Percentiles rank a stretch among this genome's conserved stretches.
Conservation (phyloP, 1,140 invertebrate species). For the Megathymus violae region DNA sequence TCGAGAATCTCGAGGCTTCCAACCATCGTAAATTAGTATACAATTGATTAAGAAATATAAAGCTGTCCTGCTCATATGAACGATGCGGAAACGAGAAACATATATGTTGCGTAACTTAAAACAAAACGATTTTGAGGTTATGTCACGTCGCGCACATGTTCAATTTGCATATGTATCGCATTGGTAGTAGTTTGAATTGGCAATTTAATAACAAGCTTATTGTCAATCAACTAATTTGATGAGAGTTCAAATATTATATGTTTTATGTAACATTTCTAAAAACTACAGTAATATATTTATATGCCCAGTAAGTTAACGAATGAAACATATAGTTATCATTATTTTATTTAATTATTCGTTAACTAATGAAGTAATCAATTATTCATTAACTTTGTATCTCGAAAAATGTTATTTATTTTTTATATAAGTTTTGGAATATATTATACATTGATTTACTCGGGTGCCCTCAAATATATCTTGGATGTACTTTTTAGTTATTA, state of each 20-base stretch:
- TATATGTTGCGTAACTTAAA: neutral
- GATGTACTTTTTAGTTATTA: too few relatives aligned
- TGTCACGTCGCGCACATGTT: neutral
- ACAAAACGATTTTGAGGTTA: neutral
- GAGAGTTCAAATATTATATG: neutral
- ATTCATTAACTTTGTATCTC: too few relatives aligned
- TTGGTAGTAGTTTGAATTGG: neutral
- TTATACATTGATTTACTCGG: too few relatives aligned
- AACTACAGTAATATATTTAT: too few relatives aligned
- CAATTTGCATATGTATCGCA: neutral
- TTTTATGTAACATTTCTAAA: too few relatives aligned
- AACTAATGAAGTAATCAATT: too few relatives aligned
- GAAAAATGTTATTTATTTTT: too few relatives aligned
- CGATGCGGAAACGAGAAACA: neutral
- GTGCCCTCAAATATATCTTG: too few relatives aligned
- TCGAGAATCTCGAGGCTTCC: neutral
- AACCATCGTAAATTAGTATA: neutral
- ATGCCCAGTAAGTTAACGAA: too few relatives aligned
- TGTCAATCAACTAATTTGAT: neutral
- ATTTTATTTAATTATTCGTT: too few relatives aligned
- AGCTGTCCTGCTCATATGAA: neutral
- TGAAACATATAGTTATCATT: too few relatives aligned
- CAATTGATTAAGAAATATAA: neutral
- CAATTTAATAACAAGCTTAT: neutral
- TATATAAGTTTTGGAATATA: too few relatives aligned